These are phyloP conservation scores for Rhopilema esculentum DNA, from an alignment of 30 jellyfish, hydroid and myxozoan species.

Conservation along the genomic window DNA sequence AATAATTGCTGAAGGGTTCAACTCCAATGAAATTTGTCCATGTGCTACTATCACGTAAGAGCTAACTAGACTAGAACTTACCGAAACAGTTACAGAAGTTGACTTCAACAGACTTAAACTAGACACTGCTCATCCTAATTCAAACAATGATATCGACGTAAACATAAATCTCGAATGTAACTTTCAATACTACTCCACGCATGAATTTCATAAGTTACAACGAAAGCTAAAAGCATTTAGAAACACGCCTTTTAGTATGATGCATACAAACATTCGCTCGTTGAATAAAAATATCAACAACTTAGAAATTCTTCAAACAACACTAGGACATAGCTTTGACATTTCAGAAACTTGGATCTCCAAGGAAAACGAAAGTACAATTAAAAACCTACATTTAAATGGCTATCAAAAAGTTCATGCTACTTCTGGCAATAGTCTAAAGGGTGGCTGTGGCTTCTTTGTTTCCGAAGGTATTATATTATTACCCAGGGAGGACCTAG, in stretches of 20 bases:
- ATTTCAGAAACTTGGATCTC: background rate
- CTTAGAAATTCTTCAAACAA: background rate
- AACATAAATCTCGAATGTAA: background rate
- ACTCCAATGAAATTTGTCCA: background rate
- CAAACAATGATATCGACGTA: background rate
- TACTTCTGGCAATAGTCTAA: background rate
- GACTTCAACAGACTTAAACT: background rate
- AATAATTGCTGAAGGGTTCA: background rate
- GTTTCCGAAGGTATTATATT: background rate
- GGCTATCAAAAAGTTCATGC: slow-evolving; percentile 1
- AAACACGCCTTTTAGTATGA: background rate
- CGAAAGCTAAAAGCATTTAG: background rate
- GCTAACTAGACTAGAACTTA: background rate
- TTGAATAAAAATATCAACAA: background rate
- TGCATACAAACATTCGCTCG: slow-evolving; percentile 20
- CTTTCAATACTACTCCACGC: background rate
- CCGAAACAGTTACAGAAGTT: background rate
- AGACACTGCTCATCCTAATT: background rate
- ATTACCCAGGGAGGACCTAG: background rate
- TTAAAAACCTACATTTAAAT: background rate
- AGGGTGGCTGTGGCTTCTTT: slow-evolving; percentile 11
- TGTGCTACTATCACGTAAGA: background rate
- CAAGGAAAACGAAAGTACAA: background rate
- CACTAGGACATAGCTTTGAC: slow-evolving; percentile 5
- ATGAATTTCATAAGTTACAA: background rate